Evolutionary conservation across 2,797 vertebrate species (phyloP).

Genomic region (Scarus forsteni): DNA sequence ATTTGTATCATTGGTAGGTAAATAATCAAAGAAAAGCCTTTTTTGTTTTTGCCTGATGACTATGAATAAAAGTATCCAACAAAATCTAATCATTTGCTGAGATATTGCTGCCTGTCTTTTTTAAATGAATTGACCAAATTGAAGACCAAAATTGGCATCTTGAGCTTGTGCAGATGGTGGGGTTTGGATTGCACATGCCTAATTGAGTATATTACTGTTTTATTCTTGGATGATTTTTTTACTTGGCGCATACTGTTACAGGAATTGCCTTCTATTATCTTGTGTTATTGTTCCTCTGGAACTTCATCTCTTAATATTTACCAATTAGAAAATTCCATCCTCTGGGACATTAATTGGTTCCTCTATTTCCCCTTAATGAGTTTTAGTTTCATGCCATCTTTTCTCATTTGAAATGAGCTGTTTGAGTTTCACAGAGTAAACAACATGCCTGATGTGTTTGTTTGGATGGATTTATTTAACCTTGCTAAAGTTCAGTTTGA

Average conservation of each 20-base stretch:
- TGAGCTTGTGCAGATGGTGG: background rate
- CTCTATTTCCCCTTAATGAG: conserved; percentile 44
- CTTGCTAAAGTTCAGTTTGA: conserved; percentile 9
- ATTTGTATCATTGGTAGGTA: too few species aligned
- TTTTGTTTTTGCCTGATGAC: too few species aligned
- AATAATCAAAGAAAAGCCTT: too few species aligned
- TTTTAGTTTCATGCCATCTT: conserved; percentile 69
- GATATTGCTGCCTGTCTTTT: background rate
- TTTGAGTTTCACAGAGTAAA: conserved; percentile 46
- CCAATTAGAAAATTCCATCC: conserved; percentile 24
- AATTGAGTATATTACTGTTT: background rate
- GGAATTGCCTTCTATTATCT: background rate
- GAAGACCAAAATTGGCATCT: background rate
- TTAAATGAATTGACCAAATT: too few species aligned
- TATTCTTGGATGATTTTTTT: background rate
- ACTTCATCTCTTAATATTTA: conserved; percentile 23
- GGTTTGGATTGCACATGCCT: conserved; percentile 1
- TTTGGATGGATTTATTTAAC: background rate
- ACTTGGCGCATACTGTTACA: background rate
- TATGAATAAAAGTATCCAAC: too few species aligned
- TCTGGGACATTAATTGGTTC: conserved; percentile 24
- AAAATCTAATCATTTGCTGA: background rate
- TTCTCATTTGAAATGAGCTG: conserved; percentile 35
- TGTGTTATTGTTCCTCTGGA: conserved; percentile 2
- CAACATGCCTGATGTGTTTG: conserved; percentile 22